Conservation (phyloP, 92 coral and sea anemone genomes). For the Palythoa grandis region DNA sequence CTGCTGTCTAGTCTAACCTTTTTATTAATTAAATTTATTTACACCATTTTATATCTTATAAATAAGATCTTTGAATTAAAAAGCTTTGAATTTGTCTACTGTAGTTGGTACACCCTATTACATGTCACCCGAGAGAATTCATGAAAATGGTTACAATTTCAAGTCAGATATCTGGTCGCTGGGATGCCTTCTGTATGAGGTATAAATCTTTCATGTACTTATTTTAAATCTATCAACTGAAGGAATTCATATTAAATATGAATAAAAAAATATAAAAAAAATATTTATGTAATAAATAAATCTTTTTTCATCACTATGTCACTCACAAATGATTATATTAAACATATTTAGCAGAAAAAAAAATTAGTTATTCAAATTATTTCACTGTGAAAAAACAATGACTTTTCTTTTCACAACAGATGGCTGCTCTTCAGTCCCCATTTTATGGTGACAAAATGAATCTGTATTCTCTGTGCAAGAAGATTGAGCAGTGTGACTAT, state of each 20-base stretch:
- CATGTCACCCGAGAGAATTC: conserved; percentile 99
- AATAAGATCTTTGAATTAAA: background rate
- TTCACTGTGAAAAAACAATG: background rate
- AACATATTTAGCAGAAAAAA: background rate
- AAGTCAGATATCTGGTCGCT: conserved; percentile 97
- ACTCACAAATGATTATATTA: too few relatives aligned
- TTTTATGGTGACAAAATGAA: conserved; percentile 98
- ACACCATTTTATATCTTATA: background rate
- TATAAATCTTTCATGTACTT: too few relatives aligned
- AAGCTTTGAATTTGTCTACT: background rate
- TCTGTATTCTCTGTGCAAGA: conserved; percentile 93
- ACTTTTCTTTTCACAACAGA: conserved; percentile 50
- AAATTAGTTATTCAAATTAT: background rate
- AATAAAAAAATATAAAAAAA: too few relatives aligned
- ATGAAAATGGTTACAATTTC: conserved; percentile 98
- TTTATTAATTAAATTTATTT: too few relatives aligned
- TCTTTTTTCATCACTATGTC: too few relatives aligned
- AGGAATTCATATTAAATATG: too few relatives aligned
- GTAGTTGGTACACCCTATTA: conserved; percentile 97
- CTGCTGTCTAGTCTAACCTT: too few relatives aligned
- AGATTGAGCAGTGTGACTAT: conserved; percentile 96
- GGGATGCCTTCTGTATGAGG: conserved; percentile 91
- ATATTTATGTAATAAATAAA: too few relatives aligned
- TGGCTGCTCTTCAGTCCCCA: conserved; percentile 99
- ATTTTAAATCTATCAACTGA: too few relatives aligned